Percentiles rank a stretch among this genome's conserved stretches.
phyloP scores from a whole-genome alignment of 2,113 vertebrate species.

The Phylloscopus whistleri region DNA sequence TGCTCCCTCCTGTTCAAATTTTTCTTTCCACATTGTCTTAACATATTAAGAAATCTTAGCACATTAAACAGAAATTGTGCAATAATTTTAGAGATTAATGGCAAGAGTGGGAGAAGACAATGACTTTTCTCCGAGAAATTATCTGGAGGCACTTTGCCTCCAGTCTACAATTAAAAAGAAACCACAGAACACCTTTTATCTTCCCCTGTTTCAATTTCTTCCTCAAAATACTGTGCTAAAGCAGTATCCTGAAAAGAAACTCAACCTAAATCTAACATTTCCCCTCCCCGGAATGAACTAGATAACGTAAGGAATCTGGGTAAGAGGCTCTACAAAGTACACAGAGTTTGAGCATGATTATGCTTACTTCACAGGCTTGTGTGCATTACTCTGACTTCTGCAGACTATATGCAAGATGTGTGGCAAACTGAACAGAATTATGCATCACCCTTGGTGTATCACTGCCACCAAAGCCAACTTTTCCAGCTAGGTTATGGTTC shows the following conservation, averaged over 20 bases:
- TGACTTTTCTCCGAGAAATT: constrained; percentile 64
- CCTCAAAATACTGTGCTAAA: constrained; percentile 13
- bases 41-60: constrained; percentile 63
- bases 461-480: not conserved
- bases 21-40: constrained; percentile 63
- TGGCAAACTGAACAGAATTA: not conserved
- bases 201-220: constrained; percentile 42
- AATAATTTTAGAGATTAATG: constrained; percentile 68
- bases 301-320: constrained; percentile 22
- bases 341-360: not conserved
- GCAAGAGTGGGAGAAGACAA: constrained; percentile 62
- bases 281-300: not conserved
- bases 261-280: not conserved
- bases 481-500: not conserved
- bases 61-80: constrained; percentile 64
- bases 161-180: constrained; percentile 59
- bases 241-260: not conserved
- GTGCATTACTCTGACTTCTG: not conserved
- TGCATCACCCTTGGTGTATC: not conserved
- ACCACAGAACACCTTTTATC: constrained; percentile 64
- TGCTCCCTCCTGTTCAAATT: constrained; percentile 63
- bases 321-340: constrained; percentile 7
- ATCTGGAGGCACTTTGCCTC: constrained; percentile 63
- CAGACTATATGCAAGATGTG: not conserved
- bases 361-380: not conserved